Evolutionary conservation across 1,140 invertebrate genomes (phyloP).

Genomic region (Nomia melanderi): DNA sequence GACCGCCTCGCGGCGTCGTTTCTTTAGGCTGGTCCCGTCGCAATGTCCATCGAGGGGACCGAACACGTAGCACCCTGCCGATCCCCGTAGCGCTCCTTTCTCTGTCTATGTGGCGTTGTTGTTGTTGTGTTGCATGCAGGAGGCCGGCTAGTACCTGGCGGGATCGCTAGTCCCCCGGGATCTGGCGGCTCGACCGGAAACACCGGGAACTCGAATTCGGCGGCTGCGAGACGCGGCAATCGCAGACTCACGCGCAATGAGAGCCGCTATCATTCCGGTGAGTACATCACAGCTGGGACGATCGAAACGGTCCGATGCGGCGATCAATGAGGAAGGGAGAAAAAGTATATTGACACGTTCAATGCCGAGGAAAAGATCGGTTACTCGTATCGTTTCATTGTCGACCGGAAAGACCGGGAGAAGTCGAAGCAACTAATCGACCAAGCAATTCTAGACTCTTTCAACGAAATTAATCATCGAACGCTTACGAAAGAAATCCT

Average conservation of each 20-base stretch:
- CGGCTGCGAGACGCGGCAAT: constrained; percentile 89
- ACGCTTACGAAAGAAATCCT: too few species aligned
- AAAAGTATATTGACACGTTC: too few species aligned
- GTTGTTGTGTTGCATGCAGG: constrained; percentile 80
- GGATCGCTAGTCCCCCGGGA: constrained; percentile 78
- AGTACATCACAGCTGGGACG: constrained; percentile 74
- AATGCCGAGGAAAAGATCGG: too few species aligned
- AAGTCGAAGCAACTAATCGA: too few species aligned
- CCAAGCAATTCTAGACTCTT: too few species aligned
- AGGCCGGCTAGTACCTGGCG: constrained; percentile 77
- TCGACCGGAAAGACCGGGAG: too few species aligned
- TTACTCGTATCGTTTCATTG: too few species aligned
- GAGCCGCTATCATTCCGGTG: constrained; percentile 97
- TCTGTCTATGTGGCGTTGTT: constrained; percentile 76
- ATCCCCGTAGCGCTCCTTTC: constrained; percentile 55
- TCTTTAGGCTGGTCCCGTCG: background rate
- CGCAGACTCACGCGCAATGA: constrained; percentile 95
- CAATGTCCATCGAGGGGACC: background rate
- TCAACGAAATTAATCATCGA: too few species aligned
- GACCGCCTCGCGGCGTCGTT: background rate
- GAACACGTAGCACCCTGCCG: background rate
- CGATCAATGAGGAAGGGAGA: too few species aligned
- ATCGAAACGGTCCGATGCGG: constrained; percentile 1
- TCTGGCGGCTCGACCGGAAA: constrained; percentile 79
- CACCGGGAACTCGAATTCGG: constrained; percentile 80